Base-by-base conservation (phyloP, 2,113 vertebrate genomes). In the Gobius niger region DNA sequence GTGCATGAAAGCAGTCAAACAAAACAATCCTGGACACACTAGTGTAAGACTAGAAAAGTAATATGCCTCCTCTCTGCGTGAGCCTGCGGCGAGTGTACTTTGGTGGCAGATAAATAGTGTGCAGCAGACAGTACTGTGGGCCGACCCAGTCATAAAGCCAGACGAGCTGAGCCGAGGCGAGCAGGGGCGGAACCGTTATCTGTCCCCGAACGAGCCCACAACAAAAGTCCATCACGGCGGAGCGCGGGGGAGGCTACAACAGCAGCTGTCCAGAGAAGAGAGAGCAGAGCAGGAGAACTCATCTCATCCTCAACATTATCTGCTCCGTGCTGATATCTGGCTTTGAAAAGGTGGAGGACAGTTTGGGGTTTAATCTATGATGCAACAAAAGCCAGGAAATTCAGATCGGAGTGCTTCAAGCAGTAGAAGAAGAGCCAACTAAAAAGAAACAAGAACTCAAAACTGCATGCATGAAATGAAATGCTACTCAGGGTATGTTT, bases 71-170 rank as follows among this genome's bases (percentile, higher is more conserved):
- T 41, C 16, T n/a, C 57, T 73, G 74, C 13, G 62, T 40, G 44
- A 82, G 65, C 65, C 75, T 68, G 59, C 42, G 65, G 18, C 54
- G 70, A 61, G 77, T 70, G 67, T 68, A 80, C 61, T 50, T 77
- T 72, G 64, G 68, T 9, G 70, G 72, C 49, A 80, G 83, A 85
- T 72, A 47, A 80, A 83, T 65, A 46, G 60, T 61, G 66, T 69
- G 81, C 12, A 73, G 75, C 78, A 87, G 81, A 87, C 82, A 78
- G 77, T 80, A 76, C 67, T 78, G 78, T 85, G 67, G 77, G 80
- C 72, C 15, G 70, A 66, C 44, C 75, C 64, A n/a, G 78, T 74
- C 76, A 80, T 78, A 79, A 79, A 79, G 68, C 3, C 42, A 60
- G 72, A 71, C 4, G 60, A 77, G 63, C 24, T 2, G 65, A 85